A percentile compares a stretch with the other conserved stretches of the same genome.
These are phyloP conservation scores for Phenganax marumi DNA, from an alignment of 92 coral and sea anemone genomes.

Conservation along the genomic window DNA sequence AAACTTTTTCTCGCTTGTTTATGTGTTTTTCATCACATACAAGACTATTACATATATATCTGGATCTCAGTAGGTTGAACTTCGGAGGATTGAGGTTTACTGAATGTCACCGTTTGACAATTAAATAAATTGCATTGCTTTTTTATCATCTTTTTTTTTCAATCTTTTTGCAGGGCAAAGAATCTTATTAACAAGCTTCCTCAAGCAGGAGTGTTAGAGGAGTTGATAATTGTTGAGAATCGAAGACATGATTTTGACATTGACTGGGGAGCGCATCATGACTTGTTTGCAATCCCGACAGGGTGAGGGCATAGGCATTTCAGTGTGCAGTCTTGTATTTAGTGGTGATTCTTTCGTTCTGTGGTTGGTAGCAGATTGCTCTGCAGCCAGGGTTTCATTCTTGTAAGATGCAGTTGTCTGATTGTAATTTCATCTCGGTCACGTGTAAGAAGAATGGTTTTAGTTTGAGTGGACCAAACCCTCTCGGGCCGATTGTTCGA, in stretches of 20 bases:
- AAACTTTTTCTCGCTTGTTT: no score
- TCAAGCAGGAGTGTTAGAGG: constrained; percentile 36
- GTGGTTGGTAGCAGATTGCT: not conserved
- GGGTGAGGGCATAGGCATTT: not conserved
- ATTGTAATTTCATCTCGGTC: no score
- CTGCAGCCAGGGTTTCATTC: not conserved
- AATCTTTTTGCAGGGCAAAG: constrained; percentile 11
- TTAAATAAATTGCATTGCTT: not conserved
- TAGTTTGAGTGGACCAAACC: no score
- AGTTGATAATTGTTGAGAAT: constrained; percentile 36
- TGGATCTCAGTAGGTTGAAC: no score
- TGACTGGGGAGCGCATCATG: constrained; percentile 24
- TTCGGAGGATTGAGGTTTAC: not conserved
- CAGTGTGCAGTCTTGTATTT: no score
- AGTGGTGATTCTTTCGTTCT: no score
- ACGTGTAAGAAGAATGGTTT: no score
- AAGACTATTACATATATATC: no score
- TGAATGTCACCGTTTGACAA: not conserved
- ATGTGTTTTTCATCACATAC: no score
- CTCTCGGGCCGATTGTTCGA: no score
- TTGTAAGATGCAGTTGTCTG: not conserved
- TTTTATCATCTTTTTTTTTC: not conserved
- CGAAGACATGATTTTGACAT: constrained; percentile 26
- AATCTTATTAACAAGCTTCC: constrained; percentile 18
- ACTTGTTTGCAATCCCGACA: constrained; percentile 25